Evolutionary conservation across 2,888 invertebrate species (phyloP).

Genomic region (Morpho helenor): DNA sequence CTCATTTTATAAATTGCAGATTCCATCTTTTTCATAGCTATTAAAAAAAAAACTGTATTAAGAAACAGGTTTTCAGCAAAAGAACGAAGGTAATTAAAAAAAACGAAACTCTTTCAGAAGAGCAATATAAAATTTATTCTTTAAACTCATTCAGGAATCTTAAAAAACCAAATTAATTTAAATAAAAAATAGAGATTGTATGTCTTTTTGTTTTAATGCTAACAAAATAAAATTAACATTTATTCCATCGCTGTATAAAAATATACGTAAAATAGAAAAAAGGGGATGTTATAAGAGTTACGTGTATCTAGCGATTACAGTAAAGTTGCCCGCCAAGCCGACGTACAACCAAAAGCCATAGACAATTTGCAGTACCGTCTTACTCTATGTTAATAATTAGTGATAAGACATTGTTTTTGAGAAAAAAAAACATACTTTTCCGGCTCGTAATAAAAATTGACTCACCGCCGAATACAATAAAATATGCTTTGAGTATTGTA

Average conservation of each 20-base stretch:
- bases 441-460: no score
- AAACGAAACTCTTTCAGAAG: constrained; percentile 47
- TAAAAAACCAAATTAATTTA: constrained; percentile 51
- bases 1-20: no score
- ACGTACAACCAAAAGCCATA: constrained; percentile 19
- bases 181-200: constrained; percentile 69
- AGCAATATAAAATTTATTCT: constrained; percentile 73
- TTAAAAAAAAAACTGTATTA: no score
- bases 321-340: constrained; percentile 20
- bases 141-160: constrained; percentile 63
- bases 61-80: no score
- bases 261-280: constrained; percentile 75
- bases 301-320: constrained; percentile 36
- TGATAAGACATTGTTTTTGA: no score
- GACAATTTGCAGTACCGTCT: constrained; percentile 33
- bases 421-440: no score
- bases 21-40: no score
- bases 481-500: no score
- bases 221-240: constrained; percentile 78
- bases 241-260: constrained; percentile 76
- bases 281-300: constrained; percentile 48
- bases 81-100: constrained; percentile 7
- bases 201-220: constrained; percentile 79
- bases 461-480: no score
- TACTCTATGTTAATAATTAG: constrained; percentile 7